Evolutionary conservation across 2,888 invertebrate genomes (phyloP), one percentile per base, ranked within the genome.

Genomic region (Limnephilus rhombicus): DNA sequence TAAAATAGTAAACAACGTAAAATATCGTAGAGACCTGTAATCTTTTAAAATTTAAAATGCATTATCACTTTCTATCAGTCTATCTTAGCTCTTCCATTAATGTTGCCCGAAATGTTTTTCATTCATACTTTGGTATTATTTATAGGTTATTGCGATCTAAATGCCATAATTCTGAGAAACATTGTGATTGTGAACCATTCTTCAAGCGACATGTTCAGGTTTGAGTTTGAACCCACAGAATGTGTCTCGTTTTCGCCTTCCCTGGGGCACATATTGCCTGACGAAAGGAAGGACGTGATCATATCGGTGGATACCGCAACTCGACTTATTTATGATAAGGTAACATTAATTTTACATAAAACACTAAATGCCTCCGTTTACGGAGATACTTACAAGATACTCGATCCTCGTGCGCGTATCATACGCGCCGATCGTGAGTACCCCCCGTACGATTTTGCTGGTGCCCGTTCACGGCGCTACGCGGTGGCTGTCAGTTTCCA

Each of bases 241-340:
- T 34, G 24, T 15, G 80, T 91, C 29, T 80, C 34, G 2, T 68
- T 91, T 29, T 85, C 68, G 0, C 90, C 90, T 11, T 86, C 86
- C 5, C 15, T 91, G 18, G 90, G 90, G 3, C 90, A 91, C 80
- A 86, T 91, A 31, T 80, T 91, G 90, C 90, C 90, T 9, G 80
- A 86, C 9, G 90, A 91, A 41, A 85, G 80, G 45, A 91, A 91
- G 41, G 80, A 91, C 12, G 68, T 91, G 1, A 81, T 91, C 29
- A 12, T 91, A 5, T 45, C 86, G 13, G 12, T 91, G 13, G 34
- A 91, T 29, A 91, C 90, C 0, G 11, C 80, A 29, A 5, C 18
- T 0, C 53, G 11, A 18, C 68, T 45, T 5, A 15, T 11, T 18
- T 83, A 34, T 29, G 31, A 18, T 13, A 90, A 90, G 90, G 90